Percentiles rank a stretch among this genome's conserved stretches.
Evolutionary conservation across 37 sponge, comb jelly and placozoan genomes (phyloP).

Genomic region (Dysidea cf. avara): DNA sequence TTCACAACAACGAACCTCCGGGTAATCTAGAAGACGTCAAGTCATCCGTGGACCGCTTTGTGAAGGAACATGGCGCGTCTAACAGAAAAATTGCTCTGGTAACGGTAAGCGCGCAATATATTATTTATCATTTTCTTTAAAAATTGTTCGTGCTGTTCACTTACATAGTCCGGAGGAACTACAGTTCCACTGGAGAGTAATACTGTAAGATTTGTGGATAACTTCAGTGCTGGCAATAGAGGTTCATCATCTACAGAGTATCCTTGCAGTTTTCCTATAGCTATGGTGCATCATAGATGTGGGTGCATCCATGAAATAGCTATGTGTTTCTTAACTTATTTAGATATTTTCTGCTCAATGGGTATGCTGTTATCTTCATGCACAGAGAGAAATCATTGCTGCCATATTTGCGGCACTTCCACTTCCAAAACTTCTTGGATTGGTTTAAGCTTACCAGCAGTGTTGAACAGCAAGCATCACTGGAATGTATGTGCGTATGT

Average conservation of each 20-base stretch:
- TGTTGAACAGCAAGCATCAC: neutral
- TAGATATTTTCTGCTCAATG: conserved; percentile 69
- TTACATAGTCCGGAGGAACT: conserved; percentile 89
- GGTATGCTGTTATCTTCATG: conserved; percentile 88
- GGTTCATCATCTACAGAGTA: conserved; percentile 95
- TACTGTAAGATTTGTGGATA: conserved; percentile 95
- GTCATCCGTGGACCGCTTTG: conserved; percentile 8
- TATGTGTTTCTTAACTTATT: too few species aligned
- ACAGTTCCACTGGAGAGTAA: conserved; percentile 93
- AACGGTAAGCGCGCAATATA: conserved; percentile 29
- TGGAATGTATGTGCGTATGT: neutral
- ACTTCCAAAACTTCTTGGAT: conserved; percentile 36
- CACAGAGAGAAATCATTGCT: conserved; percentile 55
- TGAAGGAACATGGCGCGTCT: neutral
- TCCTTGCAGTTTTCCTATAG: conserved; percentile 7
- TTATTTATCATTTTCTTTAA: neutral
- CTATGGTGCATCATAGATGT: neutral
- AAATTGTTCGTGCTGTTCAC: neutral
- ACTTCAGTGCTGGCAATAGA: conserved; percentile 92
- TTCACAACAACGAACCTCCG: conserved; percentile 9
- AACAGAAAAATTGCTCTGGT: conserved; percentile 22
- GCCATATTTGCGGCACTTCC: conserved; percentile 82
- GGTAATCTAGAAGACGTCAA: conserved; percentile 2
- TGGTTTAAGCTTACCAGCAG: conserved; percentile 21
- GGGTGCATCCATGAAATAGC: neutral